These are phyloP conservation scores for Tiphia femorata DNA, from an alignment of 2,888 invertebrate species.

Conservation along the genomic window DNA sequence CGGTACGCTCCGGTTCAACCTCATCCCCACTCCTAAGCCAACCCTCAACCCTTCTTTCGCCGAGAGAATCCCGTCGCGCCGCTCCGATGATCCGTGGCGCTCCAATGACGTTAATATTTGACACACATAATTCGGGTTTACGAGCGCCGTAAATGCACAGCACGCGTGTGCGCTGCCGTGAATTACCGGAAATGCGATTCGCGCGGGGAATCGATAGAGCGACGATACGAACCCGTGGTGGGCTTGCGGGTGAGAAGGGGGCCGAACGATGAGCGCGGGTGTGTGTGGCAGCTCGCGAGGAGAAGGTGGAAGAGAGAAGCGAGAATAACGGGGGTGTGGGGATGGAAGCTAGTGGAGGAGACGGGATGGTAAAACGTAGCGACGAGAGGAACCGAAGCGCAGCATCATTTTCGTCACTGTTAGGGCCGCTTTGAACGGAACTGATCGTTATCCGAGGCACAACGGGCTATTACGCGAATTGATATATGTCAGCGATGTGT, in stretches of 20 bases:
- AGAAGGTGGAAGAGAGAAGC: background rate
- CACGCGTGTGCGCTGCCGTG: slow-evolving; percentile 48
- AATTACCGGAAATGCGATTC: slow-evolving; percentile 57
- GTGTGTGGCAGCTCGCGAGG: background rate
- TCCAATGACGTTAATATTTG: slow-evolving; percentile 51
- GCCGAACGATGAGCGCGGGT: background rate
- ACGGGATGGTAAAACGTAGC: too few relatives aligned
- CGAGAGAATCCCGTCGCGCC: too few relatives aligned
- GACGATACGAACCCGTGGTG: slow-evolving; percentile 4
- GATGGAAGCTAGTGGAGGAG: too few relatives aligned
- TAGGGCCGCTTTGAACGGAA: slow-evolving; percentile 21
- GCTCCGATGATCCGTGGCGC: slow-evolving; percentile 19
- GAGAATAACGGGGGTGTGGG: too few relatives aligned
- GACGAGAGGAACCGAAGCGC: slow-evolving; percentile 10
- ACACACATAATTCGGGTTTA: slow-evolving; percentile 56
- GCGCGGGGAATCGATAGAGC: slow-evolving; percentile 48
- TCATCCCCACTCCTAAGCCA: too few relatives aligned
- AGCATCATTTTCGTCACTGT: slow-evolving; percentile 39
- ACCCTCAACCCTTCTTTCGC: too few relatives aligned
- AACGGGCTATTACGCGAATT: too few relatives aligned
- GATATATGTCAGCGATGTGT: too few relatives aligned
- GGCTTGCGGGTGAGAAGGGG: slow-evolving; percentile 4
- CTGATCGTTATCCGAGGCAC: too few relatives aligned
- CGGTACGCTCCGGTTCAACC: too few relatives aligned
- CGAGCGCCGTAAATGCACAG: slow-evolving; percentile 50